Evolutionary conservation across 2,797 vertebrate genomes (phyloP).

Genomic region (Australoheros facetus): DNA sequence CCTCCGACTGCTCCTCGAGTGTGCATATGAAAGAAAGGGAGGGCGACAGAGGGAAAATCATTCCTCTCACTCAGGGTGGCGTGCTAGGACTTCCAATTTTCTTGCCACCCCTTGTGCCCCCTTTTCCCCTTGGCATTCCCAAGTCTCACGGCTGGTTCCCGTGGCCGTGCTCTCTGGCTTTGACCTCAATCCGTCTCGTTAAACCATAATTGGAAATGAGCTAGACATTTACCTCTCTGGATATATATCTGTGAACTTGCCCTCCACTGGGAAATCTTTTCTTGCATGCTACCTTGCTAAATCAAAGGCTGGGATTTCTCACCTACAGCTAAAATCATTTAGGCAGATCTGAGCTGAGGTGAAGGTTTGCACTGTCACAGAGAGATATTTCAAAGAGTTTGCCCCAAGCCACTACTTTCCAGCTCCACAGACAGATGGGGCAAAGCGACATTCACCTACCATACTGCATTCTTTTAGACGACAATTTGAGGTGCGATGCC

Average conservation of each 20-base stretch:
- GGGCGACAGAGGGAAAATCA: slow-evolving; percentile 52
- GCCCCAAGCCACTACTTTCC: slow-evolving; percentile 57
- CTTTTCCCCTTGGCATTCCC: slow-evolving; percentile 35
- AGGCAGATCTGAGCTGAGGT: slow-evolving; percentile 65
- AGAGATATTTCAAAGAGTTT: slow-evolving; percentile 70
- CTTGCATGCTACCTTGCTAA: slow-evolving; percentile 65
- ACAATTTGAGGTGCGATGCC: slow-evolving; percentile 48
- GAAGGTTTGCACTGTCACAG: slow-evolving; percentile 55
- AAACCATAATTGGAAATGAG: slow-evolving; percentile 79
- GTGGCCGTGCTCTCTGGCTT: slow-evolving; percentile 51
- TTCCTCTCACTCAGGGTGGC: slow-evolving; percentile 75
- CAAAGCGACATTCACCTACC: slow-evolving; percentile 35
- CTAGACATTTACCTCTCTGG: slow-evolving; percentile 69
- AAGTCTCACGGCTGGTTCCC: slow-evolving; percentile 54
- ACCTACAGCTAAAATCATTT: slow-evolving; percentile 73
- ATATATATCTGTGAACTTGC: slow-evolving; percentile 71
- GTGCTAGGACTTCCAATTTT: slow-evolving; percentile 75
- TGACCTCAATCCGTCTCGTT: slow-evolving; percentile 79
- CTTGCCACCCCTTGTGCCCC: slow-evolving; percentile 39
- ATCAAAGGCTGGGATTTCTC: slow-evolving; percentile 76
- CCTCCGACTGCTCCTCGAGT: slow-evolving; percentile 51
- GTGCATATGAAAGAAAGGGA: slow-evolving; percentile 46
- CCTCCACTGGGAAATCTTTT: slow-evolving; percentile 72
- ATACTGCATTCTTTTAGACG: slow-evolving; percentile 35
- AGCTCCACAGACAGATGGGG: slow-evolving; percentile 39